Evolutionary conservation across 2,797 vertebrate genomes (phyloP), one percentile per base, ranked within the genome.

Genomic region (Austrolebias charrua): DNA sequence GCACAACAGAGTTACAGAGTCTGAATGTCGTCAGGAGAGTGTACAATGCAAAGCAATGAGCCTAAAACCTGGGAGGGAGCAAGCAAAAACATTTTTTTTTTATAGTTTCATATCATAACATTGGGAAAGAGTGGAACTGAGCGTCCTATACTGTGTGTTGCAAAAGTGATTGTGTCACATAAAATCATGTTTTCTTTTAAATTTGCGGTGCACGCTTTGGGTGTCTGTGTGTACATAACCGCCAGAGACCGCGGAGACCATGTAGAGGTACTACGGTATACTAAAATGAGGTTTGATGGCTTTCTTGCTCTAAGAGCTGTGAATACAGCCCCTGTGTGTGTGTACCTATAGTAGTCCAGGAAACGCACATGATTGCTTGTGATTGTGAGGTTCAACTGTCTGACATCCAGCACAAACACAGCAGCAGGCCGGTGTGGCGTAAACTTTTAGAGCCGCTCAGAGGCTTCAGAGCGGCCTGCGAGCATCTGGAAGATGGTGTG

Each of bases 31-130:
- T 86, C 86, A 86, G 80, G 79, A 84, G 83, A 75, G 70, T 86
- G 86, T 76, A 67, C 80, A 75, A 73, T 81, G 59, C 70, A 60
- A 75, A 85, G 85, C 80, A 85, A 79, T 70, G 74, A 76, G 76
- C 60, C n/a, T 67, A 85, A 81, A 83, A 82, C 72, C 78, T 70
- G 73, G 79, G 84, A 82, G 80, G 74, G 59, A 67, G 71, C 79
- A 49, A 82, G 66, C 56, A 57, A 88, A 83, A 87, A 82, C 78
- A 82, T 45, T 63, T 83, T 82, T 45, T 63, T 83, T 82, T 84
- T 85, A 76, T 66, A 72, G 80, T 83, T 79, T 69, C 81, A 88
- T 79, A 86, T 69, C 81, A 88, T 79, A 86, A 89, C 78, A 90
- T 78, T 86, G 80, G 78, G 78, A 85, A 86, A 87, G 76, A 79